Evolutionary conservation across 2,888 invertebrate genomes (phyloP), one percentile per base, ranked within the genome.

Genomic region (Nephrotoma appendiculata): DNA sequence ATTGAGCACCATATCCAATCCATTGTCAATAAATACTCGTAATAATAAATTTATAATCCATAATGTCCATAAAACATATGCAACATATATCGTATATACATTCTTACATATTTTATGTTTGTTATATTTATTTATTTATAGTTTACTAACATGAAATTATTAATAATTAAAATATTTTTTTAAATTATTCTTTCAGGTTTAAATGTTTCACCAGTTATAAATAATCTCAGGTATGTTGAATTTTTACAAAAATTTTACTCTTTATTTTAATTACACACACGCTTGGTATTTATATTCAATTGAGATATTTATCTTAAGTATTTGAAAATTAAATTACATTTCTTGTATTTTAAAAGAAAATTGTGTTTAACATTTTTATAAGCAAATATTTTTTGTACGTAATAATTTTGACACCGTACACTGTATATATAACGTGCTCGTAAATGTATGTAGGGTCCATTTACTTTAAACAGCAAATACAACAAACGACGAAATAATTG

Each of bases 181-280:
- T 45, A 71, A 41, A 86, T 86, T 90, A 87, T 88, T 89, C 89
- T 94, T 95, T 88, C 94, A 98, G 98, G 97, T 90, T 94, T 98
- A 90, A 97, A 97, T 91, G 93, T 98, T 86, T 93, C 98, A 89
- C 96, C 97, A 90, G 95, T 97, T 89, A 93, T 97, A 89, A 96
- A 95, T 92, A 96, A 96, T 91, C 93, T 97, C 90, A 95, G 97
- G 97, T 96, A 93, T 95, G 95, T 44, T 71, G 31, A 9, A 71
- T 71, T 31, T 57, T 15, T 57, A 57, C 4, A 15, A 15, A 15
- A 52, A 11, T 52, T 52, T 52, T 52, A 52, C 15, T 52, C 15
- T 52, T 52, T 52, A 52, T 52, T 52, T 52, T 52, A 15, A 52
- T 52, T 19, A 19, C 19, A 19, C 31, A 31, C 31, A 71, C 31